A percentile compares a stretch with the other conserved stretches of the same genome.
Evolutionary conservation across 53 echinoderm and acorn worm genomes (phyloP).

Genomic region (Henricia sp.): DNA sequence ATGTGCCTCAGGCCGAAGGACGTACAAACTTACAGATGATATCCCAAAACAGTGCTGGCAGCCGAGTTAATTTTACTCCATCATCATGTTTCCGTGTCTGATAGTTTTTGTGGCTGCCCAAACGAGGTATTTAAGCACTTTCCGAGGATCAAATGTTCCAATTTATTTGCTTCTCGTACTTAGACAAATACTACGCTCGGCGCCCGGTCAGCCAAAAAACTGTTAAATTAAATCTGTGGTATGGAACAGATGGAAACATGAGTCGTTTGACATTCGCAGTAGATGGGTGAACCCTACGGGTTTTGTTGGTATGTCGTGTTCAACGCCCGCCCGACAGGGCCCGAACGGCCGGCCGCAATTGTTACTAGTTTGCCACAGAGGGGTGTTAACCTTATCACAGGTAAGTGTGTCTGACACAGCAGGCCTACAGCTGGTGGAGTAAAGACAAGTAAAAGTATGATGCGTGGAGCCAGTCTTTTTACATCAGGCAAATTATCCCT

Average conservation of each 20-base stretch:
- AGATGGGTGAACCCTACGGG: slow-evolving; percentile 2
- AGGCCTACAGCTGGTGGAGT: not conserved
- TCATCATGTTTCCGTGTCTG: slow-evolving; percentile 42
- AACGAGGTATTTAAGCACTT: slow-evolving; percentile 49
- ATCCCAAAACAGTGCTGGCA: not conserved
- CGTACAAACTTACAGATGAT: slow-evolving; percentile 11
- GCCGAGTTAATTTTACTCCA: slow-evolving; percentile 47
- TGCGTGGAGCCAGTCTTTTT: slow-evolving; percentile 4
- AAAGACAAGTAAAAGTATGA: not conserved
- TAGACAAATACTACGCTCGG: slow-evolving; percentile 40
- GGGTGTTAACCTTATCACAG: slow-evolving; percentile 57
- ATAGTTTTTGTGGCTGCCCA: slow-evolving; percentile 30
- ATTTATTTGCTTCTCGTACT: slow-evolving; percentile 58
- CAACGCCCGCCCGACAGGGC: not conserved
- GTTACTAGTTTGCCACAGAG: slow-evolving; percentile 28
- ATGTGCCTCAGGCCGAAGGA: slow-evolving; percentile 3
- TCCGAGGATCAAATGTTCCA: slow-evolving; percentile 48
- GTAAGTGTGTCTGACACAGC: slow-evolving; percentile 61
- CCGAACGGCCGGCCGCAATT: too few relatives aligned
- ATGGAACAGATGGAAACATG: slow-evolving; percentile 13
- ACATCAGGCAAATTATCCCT: slow-evolving; percentile 34
- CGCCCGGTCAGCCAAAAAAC: not conserved
- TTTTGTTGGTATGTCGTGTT: not conserved
- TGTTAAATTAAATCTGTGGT: slow-evolving; percentile 25
- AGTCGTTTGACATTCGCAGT: slow-evolving; percentile 32